phyloP scores from a whole-genome alignment of 2,888 invertebrate species.

The Volucella bombylans region DNA sequence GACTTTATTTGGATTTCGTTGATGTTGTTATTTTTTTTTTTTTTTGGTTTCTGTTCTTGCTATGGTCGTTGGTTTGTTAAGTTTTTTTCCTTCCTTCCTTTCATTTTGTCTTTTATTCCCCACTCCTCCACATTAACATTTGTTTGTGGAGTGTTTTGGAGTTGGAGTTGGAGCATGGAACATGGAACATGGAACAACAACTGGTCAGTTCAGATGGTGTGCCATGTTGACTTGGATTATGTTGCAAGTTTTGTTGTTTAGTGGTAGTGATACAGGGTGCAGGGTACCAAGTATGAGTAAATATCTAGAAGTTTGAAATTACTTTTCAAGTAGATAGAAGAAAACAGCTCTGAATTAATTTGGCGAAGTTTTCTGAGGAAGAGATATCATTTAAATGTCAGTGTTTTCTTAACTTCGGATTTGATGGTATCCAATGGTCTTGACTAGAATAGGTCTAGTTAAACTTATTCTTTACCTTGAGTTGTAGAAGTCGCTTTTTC shows the following conservation, averaged over 20 bases:
- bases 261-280: neutral
- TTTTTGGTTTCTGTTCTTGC: slow-evolving; percentile 27
- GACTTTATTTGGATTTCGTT: slow-evolving; percentile 63
- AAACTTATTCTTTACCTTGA: too few relatives aligned
- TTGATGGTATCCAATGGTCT: too few relatives aligned
- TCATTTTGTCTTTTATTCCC: neutral
- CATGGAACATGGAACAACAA: slow-evolving; percentile 35
- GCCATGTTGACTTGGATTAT: slow-evolving; percentile 21
- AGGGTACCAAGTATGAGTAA: slow-evolving; percentile 25
- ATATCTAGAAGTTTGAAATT: slow-evolving; percentile 56
- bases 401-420: neutral
- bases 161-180: slow-evolving; percentile 47
- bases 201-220: slow-evolving; percentile 42
- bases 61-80: slow-evolving; percentile 52
- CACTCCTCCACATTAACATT: too few relatives aligned
- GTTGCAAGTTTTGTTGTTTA: slow-evolving; percentile 39
- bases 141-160: slow-evolving; percentile 35
- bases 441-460: too few relatives aligned
- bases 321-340: slow-evolving; percentile 44
- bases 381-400: neutral
- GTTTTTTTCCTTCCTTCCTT: slow-evolving; percentile 30
- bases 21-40: slow-evolving; percentile 57
- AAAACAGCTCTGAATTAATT: neutral
- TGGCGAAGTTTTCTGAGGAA: neutral
- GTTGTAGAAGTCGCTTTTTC: too few relatives aligned